Percentiles rank a stretch among this genome's conserved stretches.
These are phyloP conservation scores for Eurypyga helias DNA, from an alignment of 2,113 vertebrate genomes.

Conservation along the genomic window DNA sequence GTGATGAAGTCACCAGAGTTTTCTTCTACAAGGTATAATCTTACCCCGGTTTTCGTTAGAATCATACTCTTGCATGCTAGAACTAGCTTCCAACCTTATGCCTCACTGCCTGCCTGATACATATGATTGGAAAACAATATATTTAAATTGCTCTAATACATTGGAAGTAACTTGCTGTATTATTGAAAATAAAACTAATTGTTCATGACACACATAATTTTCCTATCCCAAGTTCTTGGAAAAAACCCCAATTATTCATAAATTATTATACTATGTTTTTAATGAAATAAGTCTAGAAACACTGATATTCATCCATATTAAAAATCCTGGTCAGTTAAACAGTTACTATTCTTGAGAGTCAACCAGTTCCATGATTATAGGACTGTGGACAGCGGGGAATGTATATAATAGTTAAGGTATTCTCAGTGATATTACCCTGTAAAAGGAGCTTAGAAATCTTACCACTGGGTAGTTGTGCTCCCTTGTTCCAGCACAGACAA, in stretches of 20 bases:
- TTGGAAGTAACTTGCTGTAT: neutral
- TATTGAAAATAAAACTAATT: neutral
- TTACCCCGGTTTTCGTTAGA: neutral
- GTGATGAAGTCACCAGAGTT: neutral
- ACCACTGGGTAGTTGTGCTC: neutral
- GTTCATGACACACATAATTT: neutral
- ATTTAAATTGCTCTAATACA: neutral
- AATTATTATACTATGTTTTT: neutral
- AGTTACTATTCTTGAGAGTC: neutral
- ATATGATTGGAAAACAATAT: neutral
- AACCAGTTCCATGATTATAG: neutral
- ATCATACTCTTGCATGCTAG: neutral
- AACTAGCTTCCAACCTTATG: neutral
- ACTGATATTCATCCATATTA: neutral
- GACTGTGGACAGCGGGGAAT: neutral
- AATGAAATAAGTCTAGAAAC: neutral
- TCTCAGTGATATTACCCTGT: neutral
- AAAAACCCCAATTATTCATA: neutral
- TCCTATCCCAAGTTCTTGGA: neutral
- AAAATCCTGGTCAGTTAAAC: neutral
- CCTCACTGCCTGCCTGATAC: neutral
- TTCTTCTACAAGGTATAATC: neutral
- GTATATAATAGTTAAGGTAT: neutral
- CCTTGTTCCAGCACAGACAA: neutral
- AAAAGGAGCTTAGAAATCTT: neutral